Conservation (phyloP, 2,797 vertebrate species). For the Eulemur rubriventer region DNA sequence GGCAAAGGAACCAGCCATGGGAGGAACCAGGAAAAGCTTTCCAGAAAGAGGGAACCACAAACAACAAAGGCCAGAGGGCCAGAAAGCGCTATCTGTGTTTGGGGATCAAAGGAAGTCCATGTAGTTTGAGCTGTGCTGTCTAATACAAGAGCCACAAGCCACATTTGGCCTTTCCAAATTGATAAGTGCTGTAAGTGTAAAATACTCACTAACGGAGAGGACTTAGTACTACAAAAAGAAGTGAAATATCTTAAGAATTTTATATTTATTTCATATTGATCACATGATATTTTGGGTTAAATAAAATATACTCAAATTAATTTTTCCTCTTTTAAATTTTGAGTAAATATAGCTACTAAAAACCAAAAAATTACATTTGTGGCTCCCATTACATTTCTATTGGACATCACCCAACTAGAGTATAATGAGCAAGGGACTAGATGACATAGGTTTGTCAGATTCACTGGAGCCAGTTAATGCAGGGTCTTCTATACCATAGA, state of each 20-base stretch:
- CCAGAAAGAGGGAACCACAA: neutral
- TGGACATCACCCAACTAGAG: neutral
- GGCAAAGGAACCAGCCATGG: neutral
- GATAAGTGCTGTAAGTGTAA: neutral
- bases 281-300: neutral
- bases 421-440: neutral
- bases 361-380: neutral
- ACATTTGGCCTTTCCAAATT: neutral
- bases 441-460: neutral
- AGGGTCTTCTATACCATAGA: neutral
- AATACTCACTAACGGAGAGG: neutral
- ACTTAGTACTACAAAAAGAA: neutral
- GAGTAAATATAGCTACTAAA: neutral
- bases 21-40: neutral
- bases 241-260: neutral
- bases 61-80: fast-evolving
- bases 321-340: slow-evolving; percentile 11
- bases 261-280: neutral
- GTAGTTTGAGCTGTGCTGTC: neutral
- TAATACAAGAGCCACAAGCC: neutral
- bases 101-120: neutral
- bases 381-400: neutral
- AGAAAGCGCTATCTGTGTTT: neutral
- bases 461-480: neutral
- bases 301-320: slow-evolving; percentile 16